Conservation (phyloP, 2,888 invertebrate genomes). For the Tetanocera ferruginea region DNA sequence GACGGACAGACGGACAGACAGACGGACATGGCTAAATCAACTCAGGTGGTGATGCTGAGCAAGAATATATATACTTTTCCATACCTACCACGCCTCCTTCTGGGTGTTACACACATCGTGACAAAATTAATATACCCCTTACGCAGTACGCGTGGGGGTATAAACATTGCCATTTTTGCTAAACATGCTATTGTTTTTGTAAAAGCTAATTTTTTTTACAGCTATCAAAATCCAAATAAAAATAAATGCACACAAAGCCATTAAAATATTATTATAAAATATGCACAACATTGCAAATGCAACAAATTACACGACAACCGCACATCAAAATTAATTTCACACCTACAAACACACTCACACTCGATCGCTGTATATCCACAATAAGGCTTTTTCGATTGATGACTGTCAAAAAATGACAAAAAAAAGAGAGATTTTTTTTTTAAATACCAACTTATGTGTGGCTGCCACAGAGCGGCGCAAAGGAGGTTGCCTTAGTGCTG, state of each 20-base stretch:
- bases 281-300: neutral
- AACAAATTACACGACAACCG: slow-evolving; percentile 21
- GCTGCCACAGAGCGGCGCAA: neutral
- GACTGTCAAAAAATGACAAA: neutral
- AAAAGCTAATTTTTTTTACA: neutral
- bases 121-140: too few relatives aligned
- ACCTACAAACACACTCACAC: neutral
- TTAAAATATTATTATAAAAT: neutral
- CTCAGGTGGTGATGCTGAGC: too few relatives aligned
- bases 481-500: neutral
- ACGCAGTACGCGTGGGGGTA: too few relatives aligned
- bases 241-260: neutral
- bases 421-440: neutral
- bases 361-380: neutral
- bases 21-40: too few relatives aligned
- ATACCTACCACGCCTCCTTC: too few relatives aligned
- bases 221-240: neutral
- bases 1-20: too few relatives aligned
- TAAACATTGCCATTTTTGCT: too few relatives aligned
- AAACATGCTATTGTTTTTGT: too few relatives aligned
- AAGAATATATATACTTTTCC: too few relatives aligned
- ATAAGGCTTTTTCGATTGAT: slow-evolving; percentile 4
- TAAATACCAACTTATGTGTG: neutral
- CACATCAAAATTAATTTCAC: slow-evolving; percentile 16
- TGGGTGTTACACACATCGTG: too few relatives aligned